Base-by-base conservation (phyloP, 2,888 invertebrate species). In the Saturnia japonica region DNA sequence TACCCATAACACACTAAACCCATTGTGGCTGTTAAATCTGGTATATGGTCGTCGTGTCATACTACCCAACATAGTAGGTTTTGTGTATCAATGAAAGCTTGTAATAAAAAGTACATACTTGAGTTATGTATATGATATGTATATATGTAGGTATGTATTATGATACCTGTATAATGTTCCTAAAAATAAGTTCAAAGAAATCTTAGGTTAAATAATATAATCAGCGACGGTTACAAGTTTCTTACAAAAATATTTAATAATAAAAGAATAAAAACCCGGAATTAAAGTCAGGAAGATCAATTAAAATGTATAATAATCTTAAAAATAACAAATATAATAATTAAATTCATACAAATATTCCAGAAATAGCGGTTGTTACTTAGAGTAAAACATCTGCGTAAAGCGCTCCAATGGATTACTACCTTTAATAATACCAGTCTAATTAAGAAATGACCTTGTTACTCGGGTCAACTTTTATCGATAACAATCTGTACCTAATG, bases 381-480 rank as follows among this genome's bases (percentile, higher is more conserved):
- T 12, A 25, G 25, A 25, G 12, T 57, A 68, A 51, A 68, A 64
- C n/a, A 28, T 28, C 12, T 67, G 25, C 67, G 16, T 25, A 70
- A 67, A 51, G 47, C 51, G 22, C 40, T 16, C 42, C 45, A 28
- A 54, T 70, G 51, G 70, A 70, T 34, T 34, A 60, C 60, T 22
- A 22, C 70, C 74, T 76, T 74, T 74, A 74, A 71, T 42, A 42
- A 14, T 73, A 74, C 68, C 54, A 47, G 62, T 22, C 4, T 40
- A 69, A 71, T 78, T 75, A 70, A 73, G 75, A 72, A 74, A 76
- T 71, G 76, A 75, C 76, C 80, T 78, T 78, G 75, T 74, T 75
- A 42, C n/a, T 69, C 51, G 71, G 75, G 75, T 74, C 71, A 71
- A 74, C 70, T 75, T 28, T 72, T 80, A 72, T 70, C 69, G 78